Conservation (phyloP, 1,140 invertebrate species). For the Panagrolaimus sp. region DNA sequence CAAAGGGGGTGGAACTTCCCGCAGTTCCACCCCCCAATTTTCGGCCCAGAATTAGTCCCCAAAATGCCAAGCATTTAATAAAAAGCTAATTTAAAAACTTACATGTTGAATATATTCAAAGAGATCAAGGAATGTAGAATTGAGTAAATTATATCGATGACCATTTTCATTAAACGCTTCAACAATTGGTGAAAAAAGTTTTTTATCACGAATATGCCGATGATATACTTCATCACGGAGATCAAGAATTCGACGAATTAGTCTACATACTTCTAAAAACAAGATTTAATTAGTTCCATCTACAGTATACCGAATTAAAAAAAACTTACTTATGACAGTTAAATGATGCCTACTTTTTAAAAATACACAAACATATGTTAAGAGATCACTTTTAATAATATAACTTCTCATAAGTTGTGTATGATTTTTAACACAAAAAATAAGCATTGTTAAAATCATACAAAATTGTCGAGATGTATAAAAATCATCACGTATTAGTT, state of each 20-base stretch:
- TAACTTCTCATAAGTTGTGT: constrained; percentile 80
- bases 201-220: constrained; percentile 87
- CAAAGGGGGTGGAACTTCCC: too few relatives aligned
- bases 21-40: too few relatives aligned
- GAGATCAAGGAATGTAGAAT: constrained; percentile 96
- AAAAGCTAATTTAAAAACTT: constrained; percentile 14
- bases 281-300: too few relatives aligned
- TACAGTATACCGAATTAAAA: too few relatives aligned
- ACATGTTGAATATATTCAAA: constrained; percentile 83
- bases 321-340: constrained; percentile 76
- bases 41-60: too few relatives aligned
- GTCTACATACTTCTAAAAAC: constrained; percentile 69
- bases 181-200: constrained; percentile 87
- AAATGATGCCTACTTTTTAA: constrained; percentile 97
- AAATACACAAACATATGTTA: constrained; percentile 84
- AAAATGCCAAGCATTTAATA: too few relatives aligned
- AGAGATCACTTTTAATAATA: constrained; percentile 89
- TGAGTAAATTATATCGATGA: constrained; percentile 91
- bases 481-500: constrained; percentile 71
- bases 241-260: constrained; percentile 91
- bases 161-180: constrained; percentile 93
- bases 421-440: constrained; percentile 99
- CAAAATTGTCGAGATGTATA: constrained; percentile 88
- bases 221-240: constrained; percentile 98
- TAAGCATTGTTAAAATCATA: constrained; percentile 85